Conservation (phyloP, 2,888 invertebrate genomes). For the Alitta virens region DNA sequence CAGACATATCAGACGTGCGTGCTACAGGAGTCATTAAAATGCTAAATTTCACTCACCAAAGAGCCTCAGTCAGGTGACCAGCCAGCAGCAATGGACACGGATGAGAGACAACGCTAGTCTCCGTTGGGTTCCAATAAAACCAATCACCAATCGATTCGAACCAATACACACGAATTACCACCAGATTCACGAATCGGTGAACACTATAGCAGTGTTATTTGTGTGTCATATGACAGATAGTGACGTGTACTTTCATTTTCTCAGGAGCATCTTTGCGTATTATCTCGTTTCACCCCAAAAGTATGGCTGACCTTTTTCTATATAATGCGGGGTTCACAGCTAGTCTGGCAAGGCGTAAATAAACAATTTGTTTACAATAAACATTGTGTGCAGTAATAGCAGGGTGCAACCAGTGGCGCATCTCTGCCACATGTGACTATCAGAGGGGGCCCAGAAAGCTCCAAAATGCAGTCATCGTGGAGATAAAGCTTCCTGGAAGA, state of each 20-base stretch:
- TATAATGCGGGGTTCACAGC: constrained; percentile 42
- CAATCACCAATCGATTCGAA: neutral
- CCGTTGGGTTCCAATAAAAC: too few relatives aligned
- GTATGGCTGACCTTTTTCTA: constrained; percentile 44
- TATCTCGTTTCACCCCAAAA: constrained; percentile 23
- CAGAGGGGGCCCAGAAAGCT: too few relatives aligned
- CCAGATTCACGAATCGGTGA: neutral
- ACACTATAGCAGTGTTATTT: neutral
- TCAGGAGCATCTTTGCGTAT: constrained; percentile 9
- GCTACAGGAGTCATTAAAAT: neutral
- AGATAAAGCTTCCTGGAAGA: too few relatives aligned
- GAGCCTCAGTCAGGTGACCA: constrained; percentile 15
- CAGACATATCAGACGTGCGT: neutral
- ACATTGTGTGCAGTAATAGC: constrained; percentile 27
- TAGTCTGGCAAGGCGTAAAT: constrained; percentile 46
- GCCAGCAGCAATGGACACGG: constrained; percentile 14
- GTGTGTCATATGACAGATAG: too few relatives aligned
- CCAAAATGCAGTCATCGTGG: too few relatives aligned
- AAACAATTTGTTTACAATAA: constrained; percentile 50
- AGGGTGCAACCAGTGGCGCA: constrained; percentile 34
- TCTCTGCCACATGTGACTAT: too few relatives aligned
- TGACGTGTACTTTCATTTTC: neutral
- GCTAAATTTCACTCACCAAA: neutral
- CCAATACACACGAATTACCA: neutral
- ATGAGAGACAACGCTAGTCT: constrained; percentile 5